Percentiles rank a stretch among this genome's conserved stretches.
phyloP scores from a whole-genome alignment of 35 echinoderm and acorn worm species.

The Patiria miniata region DNA sequence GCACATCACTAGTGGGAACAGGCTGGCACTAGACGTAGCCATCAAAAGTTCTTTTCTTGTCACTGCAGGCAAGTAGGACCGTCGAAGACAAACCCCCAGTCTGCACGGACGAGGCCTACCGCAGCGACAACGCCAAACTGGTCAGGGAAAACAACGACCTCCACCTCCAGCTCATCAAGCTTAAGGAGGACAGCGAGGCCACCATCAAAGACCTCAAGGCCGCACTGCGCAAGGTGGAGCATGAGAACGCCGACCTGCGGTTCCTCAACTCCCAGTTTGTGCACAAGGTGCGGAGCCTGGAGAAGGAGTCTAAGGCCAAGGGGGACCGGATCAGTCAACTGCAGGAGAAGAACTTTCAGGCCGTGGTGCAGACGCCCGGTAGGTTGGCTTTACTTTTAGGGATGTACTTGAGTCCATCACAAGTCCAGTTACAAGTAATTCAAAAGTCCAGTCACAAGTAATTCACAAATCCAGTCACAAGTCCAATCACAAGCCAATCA shows the following conservation, averaged over 20 bases:
- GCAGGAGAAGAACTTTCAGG: constrained; percentile 97
- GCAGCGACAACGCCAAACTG: constrained; percentile 91
- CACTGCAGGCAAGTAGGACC: constrained; percentile 55
- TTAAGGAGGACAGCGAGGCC: constrained; percentile 75
- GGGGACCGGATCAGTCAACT: constrained; percentile 76
- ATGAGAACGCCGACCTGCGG: constrained; percentile 92
- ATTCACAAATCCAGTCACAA: no score
- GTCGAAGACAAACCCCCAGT: constrained; percentile 61
- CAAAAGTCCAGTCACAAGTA: no score
- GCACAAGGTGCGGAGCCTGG: constrained; percentile 83
- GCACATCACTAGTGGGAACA: no score
- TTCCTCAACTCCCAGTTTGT: constrained; percentile 98
- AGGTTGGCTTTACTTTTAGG: not conserved
- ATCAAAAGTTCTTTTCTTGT: no score
- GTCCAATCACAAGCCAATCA: no score
- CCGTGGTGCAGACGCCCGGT: constrained; percentile 98
- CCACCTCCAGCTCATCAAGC: constrained; percentile 77
- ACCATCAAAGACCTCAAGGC: constrained; percentile 75
- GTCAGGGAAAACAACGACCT: constrained; percentile 90
- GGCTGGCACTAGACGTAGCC: no score
- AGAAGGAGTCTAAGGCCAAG: constrained; percentile 84
- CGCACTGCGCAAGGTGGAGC: constrained; percentile 79
- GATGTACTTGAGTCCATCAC: no score
- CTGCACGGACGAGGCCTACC: constrained; percentile 80
- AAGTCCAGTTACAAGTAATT: no score